Percentiles rank a stretch among this genome's conserved stretches.
These are phyloP conservation scores for Stenchaetothrips biformis DNA, from an alignment of 2,888 invertebrate genomes.

Conservation along the genomic window DNA sequence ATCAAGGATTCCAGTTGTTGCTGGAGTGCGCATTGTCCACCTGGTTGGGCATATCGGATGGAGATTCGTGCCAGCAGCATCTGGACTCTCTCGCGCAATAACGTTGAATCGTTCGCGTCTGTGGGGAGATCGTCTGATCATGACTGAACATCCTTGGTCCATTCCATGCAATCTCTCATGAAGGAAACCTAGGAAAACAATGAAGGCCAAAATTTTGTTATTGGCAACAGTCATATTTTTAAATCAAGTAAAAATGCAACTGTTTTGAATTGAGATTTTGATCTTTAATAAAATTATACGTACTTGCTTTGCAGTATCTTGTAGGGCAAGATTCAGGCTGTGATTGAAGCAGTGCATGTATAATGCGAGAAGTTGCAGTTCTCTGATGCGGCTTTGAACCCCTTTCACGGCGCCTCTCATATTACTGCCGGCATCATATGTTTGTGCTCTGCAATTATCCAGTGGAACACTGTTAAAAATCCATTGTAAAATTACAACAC, in stretches of 20 bases:
- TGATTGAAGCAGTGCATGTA: slow-evolving; percentile 16
- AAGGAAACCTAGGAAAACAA: not conserved
- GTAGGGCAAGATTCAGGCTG: slow-evolving; percentile 12
- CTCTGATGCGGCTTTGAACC: not conserved
- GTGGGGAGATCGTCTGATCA: slow-evolving; percentile 26
- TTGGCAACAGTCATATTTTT: not conserved
- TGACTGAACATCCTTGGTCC: slow-evolving; percentile 23
- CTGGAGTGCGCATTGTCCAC: slow-evolving; percentile 27
- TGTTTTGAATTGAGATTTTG: too few species aligned
- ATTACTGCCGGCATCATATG: slow-evolving; percentile 24
- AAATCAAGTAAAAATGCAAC: not conserved
- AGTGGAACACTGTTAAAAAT: not conserved
- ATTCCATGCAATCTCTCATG: slow-evolving; percentile 19
- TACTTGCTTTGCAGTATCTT: slow-evolving; percentile 22
- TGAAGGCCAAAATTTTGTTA: not conserved
- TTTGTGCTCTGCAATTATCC: slow-evolving; percentile 1
- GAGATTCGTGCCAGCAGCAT: slow-evolving; percentile 26
- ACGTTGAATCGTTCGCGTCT: not conserved
- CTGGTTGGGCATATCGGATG: slow-evolving; percentile 28
- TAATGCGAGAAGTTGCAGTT: not conserved
- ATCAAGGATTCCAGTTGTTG: slow-evolving; percentile 19
- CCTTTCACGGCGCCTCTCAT: slow-evolving; percentile 22
- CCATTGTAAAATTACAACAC: too few species aligned
- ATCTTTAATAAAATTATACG: too few species aligned
- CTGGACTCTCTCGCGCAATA: not conserved